Conservation (phyloP, 2,888 invertebrate species). For the Melikaiella ostensackeni region DNA sequence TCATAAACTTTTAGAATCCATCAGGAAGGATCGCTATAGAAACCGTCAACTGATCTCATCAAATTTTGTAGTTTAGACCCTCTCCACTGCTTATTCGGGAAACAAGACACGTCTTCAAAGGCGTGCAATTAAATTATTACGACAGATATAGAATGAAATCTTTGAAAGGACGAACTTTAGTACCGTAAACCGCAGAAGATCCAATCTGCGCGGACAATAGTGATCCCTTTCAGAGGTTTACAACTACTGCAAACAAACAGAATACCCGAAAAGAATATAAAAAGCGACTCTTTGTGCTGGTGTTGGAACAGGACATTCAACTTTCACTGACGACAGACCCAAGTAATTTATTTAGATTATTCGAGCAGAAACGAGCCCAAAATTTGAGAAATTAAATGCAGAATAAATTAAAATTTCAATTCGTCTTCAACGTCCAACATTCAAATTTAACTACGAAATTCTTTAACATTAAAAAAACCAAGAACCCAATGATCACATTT, state of each 20-base stretch:
- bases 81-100: too few species aligned
- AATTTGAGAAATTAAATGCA: too few species aligned
- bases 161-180: conserved; percentile 2
- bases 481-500: too few species aligned
- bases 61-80: too few species aligned
- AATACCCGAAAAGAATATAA: background rate
- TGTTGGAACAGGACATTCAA: background rate
- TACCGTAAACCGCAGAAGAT: conserved; percentile 1
- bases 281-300: background rate
- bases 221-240: background rate
- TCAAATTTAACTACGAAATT: too few species aligned
- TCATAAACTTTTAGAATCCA: too few species aligned
- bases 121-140: background rate
- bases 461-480: too few species aligned
- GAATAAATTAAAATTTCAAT: too few species aligned
- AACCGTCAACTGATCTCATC: too few species aligned
- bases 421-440: too few species aligned
- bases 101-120: background rate
- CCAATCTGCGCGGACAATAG: background rate
- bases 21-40: too few species aligned
- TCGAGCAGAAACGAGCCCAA: too few species aligned
- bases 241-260: background rate
- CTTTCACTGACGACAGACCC: background rate
- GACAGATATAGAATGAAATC: background rate
- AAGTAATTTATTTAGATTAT: background rate